phyloP scores from a whole-genome alignment of 92 coral and sea anemone species.

The Bergia puertoricense region DNA sequence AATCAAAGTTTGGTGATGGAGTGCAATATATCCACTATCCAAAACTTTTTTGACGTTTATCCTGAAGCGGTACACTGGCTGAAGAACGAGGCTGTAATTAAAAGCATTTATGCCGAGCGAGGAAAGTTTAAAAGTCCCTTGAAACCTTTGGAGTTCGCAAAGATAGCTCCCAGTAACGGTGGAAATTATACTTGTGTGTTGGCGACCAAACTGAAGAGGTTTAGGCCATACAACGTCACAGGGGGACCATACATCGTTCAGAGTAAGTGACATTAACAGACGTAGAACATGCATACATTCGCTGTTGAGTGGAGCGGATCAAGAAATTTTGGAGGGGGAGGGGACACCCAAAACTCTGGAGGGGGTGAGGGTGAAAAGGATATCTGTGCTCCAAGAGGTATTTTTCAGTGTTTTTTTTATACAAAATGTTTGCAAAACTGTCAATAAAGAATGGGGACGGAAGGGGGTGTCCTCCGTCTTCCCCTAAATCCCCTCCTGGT shows the following conservation, averaged over 20 bases:
- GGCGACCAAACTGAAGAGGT: background rate
- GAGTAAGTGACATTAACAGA: background rate
- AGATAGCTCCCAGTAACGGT: background rate
- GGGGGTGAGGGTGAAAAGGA: no score
- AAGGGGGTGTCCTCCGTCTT: no score
- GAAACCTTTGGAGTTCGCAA: background rate
- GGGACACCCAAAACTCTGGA: no score
- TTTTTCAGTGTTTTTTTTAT: no score
- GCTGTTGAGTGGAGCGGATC: no score
- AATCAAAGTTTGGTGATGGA: background rate
- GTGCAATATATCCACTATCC: slow-evolving; percentile 2
- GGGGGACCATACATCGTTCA: background rate
- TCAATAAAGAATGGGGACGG: no score
- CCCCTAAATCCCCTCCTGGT: no score
- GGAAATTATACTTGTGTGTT: slow-evolving; percentile 16
- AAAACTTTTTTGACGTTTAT: background rate
- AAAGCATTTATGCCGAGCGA: background rate
- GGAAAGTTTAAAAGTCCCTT: background rate
- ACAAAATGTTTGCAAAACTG: no score
- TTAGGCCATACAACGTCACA: slow-evolving; percentile 5
- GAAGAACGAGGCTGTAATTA: background rate
- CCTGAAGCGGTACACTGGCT: slow-evolving; percentile 6
- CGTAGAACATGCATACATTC: no score
- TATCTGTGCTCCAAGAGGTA: no score
- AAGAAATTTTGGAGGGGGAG: no score